Evolutionary conservation across 2,797 vertebrate species (phyloP).

Genomic region (Ptychadena robeensis): DNA sequence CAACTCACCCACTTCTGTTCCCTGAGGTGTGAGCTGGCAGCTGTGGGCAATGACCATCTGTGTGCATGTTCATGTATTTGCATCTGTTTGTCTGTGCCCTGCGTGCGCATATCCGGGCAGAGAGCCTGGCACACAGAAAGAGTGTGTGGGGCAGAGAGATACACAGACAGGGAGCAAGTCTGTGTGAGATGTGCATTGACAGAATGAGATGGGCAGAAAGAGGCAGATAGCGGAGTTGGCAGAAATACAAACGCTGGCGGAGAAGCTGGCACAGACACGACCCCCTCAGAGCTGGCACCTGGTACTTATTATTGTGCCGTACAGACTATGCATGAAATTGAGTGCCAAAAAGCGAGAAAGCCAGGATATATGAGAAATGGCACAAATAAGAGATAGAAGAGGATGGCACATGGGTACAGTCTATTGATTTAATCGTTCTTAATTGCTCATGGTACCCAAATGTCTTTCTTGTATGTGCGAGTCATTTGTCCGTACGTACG

Average conservation of each 20-base stretch:
- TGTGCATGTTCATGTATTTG: constrained; percentile 61
- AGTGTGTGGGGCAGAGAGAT: constrained; percentile 52
- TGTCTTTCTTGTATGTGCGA: constrained; percentile 32
- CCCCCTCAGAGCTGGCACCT: constrained; percentile 60
- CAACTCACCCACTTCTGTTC: constrained; percentile 53
- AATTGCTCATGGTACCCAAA: constrained; percentile 24
- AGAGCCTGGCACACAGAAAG: constrained; percentile 49
- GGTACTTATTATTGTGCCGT: constrained; percentile 58
- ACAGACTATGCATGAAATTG: constrained; percentile 51
- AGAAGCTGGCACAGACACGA: constrained; percentile 57
- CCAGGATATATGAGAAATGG: constrained; percentile 48
- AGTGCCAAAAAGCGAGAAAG: constrained; percentile 49
- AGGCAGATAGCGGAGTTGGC: constrained; percentile 55
- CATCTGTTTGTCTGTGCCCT: constrained; percentile 56
- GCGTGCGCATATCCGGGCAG: constrained; percentile 49
- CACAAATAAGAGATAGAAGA: constrained; percentile 41
- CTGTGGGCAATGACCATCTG: constrained; percentile 62
- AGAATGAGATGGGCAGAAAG: constrained; percentile 52
- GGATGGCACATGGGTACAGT: constrained; percentile 42
- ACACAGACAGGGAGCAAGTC: constrained; percentile 43
- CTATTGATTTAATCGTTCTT: constrained; percentile 14
- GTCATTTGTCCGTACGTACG: constrained; percentile 39
- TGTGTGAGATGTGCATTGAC: constrained; percentile 45
- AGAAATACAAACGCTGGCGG: constrained; percentile 54
- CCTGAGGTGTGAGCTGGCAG: constrained; percentile 62